Evolutionary conservation across 1,140 invertebrate species (phyloP), one percentile per base, ranked within the genome.

Genomic region (Grapholita molesta): DNA sequence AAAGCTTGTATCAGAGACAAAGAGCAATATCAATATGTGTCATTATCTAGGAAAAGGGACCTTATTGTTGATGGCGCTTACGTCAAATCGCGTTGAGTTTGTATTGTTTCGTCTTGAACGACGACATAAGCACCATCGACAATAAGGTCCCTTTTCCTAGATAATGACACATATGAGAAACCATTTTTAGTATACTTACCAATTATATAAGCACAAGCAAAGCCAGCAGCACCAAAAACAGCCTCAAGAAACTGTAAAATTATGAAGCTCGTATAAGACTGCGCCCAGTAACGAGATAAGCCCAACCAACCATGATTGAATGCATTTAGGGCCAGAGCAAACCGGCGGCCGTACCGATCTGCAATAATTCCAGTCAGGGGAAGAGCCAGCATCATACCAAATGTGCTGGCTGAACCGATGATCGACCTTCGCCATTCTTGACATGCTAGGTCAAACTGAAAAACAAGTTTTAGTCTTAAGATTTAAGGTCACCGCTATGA

Each of bases 291-390:
- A 70, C 94, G 92, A 3, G 93, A 85, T 12, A 96, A 72, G 6
- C 95, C 95, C 30, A 94, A 86, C 21, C 95, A 77, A 11, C 92
- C 92, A 12, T 93, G 88, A 70, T 93, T 78, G 64, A 93, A 88
- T 64, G 93, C 92, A 15, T 91, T 93, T 70, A 94, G 72, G 8
- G 95, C 89, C 48, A 96, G 83, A 0, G 94, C 92, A 8, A 91
- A 86, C 73, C 93, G 93, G 18, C 96, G 91, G 1, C 95, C 96
- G 70, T 79, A 90, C 15, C 79, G 77, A 84, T 96, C 95, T 0
- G 95, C 95, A 4, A 96, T 78, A 73, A 93, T 92, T 42, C 95
- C 95, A 2, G 93, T 93, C 42, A 96, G 90, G 3, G 94, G 94
- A 70, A 96, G 85, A 3, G 94, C 94, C 0, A 79, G 64, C 8